These are phyloP conservation scores for Leptopilina boulardi DNA, from an alignment of 1,140 invertebrate species.

Conservation along the genomic window DNA sequence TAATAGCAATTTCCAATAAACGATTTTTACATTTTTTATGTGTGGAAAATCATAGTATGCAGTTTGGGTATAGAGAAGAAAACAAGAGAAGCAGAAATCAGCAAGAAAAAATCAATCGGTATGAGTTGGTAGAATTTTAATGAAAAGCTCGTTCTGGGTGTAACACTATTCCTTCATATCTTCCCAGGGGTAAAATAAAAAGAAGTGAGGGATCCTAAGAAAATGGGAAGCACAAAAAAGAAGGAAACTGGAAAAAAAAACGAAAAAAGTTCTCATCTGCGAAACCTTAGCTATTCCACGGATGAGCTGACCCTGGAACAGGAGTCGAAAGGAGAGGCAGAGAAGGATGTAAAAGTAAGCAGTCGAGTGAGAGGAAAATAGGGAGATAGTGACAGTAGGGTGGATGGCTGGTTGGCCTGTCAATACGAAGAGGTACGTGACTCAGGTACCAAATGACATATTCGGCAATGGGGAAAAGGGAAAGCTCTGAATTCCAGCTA, in stretches of 20 bases:
- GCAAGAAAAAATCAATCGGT: constrained; percentile 34
- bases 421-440: constrained; percentile 72
- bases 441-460: constrained; percentile 69
- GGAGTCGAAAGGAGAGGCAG: constrained; percentile 42
- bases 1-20: no score
- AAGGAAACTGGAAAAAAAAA: background rate
- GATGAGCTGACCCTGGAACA: constrained; percentile 48
- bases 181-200: constrained; percentile 11
- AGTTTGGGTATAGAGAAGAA: background rate
- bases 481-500: constrained; percentile 5
- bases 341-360: constrained; percentile 29
- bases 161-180: constrained; percentile 6
- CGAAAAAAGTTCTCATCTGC: constrained; percentile 9
- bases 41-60: background rate
- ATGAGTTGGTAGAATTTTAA: constrained; percentile 22
- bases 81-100: background rate
- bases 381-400: constrained; percentile 44
- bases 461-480: constrained; percentile 40
- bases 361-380: constrained; percentile 42
- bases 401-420: constrained; percentile 66
- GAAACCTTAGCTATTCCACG: background rate
- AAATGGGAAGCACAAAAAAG: background rate
- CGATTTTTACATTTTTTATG: background rate
- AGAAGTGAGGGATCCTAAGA: background rate
- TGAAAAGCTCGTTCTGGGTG: background rate